A percentile compares a stretch with the other conserved stretches of the same genome.
These are phyloP conservation scores for Rousettus leschenaultii DNA, from an alignment of 2,113 vertebrate species.

Conservation along the genomic window DNA sequence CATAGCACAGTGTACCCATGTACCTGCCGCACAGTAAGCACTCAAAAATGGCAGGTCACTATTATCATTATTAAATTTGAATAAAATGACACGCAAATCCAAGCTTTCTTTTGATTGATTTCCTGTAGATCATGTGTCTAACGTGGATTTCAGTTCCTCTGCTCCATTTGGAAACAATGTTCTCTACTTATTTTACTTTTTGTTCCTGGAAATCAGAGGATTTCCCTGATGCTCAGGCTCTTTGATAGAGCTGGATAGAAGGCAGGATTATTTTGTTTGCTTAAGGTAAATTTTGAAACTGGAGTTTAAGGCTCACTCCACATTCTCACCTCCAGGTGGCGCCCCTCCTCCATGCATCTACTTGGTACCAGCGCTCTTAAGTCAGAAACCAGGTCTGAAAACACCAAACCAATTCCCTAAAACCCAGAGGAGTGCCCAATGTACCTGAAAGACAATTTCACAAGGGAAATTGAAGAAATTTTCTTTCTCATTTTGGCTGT, in stretches of 20 bases:
- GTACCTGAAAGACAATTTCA: background rate
- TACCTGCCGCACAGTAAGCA: background rate
- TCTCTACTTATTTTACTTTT: background rate
- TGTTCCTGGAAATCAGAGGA: background rate
- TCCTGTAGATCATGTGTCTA: background rate
- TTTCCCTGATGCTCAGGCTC: background rate
- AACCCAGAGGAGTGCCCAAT: background rate
- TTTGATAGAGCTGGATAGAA: background rate
- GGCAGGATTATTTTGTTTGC: background rate
- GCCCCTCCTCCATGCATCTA: background rate
- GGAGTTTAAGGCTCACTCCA: background rate
- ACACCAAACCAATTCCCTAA: background rate
- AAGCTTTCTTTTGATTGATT: background rate
- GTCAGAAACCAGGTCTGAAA: background rate
- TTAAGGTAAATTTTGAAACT: background rate
- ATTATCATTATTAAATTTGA: background rate
- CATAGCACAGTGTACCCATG: background rate
- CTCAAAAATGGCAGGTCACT: background rate
- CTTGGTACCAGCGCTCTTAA: background rate
- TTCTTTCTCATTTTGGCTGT: background rate
- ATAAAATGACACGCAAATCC: background rate
- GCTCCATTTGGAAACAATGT: background rate
- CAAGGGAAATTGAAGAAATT: background rate
- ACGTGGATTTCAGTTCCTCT: background rate
- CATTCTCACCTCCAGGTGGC: constrained; percentile 17